Evolutionary conservation across 1,140 invertebrate genomes (phyloP).

Genomic region (Tetraneura akinire): DNA sequence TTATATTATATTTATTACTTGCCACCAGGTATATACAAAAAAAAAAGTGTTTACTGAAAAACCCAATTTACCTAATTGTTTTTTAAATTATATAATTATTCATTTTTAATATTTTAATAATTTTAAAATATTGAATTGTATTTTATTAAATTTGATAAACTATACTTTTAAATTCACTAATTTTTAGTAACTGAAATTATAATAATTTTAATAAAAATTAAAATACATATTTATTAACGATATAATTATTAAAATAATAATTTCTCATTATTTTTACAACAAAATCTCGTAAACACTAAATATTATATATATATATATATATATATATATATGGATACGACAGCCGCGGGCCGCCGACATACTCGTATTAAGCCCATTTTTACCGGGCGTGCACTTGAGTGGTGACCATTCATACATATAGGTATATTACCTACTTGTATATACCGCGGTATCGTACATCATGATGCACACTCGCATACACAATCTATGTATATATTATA

Average conservation of each 20-base stretch:
- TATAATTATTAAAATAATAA: not conserved
- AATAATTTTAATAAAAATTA: not conserved
- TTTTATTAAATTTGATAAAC: no score
- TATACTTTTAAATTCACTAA: no score
- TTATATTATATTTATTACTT: no score
- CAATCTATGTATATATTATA: not conserved
- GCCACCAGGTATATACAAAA: no score
- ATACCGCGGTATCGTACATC: not conserved
- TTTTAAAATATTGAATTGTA: no score
- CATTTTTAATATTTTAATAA: no score
- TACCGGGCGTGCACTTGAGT: conserved; percentile 13
- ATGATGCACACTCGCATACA: no score
- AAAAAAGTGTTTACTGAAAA: no score
- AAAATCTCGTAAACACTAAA: not conserved
- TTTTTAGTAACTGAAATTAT: not conserved
- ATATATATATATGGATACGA: no score
- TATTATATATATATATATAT: no score
- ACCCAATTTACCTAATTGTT: no score
- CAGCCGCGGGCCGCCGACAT: not conserved
- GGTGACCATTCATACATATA: conserved; percentile 7
- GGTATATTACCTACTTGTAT: not conserved
- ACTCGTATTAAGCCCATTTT: not conserved
- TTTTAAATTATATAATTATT: no score
- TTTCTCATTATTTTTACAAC: not conserved
- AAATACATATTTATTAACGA: not conserved